Base-by-base conservation (phyloP, 2,797 vertebrate genomes). In the Lepilemur septentrionalis region DNA sequence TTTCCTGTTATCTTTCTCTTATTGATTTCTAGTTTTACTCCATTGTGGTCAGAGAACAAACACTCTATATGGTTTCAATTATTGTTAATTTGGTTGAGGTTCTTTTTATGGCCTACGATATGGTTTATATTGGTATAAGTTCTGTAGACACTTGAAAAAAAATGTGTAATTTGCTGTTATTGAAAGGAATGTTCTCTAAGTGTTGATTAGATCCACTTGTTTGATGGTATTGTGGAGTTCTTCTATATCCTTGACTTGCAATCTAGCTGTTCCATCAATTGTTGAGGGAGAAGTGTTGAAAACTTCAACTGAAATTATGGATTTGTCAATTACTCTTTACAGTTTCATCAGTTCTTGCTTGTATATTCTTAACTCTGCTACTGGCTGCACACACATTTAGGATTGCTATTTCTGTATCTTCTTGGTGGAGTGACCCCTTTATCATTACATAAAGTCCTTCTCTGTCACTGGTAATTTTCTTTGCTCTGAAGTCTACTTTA, bases 1-100 rank as follows among this genome's bases (percentile, higher is more conserved):
- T 90, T 80, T 52, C 17, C 32, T 50, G 25, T 63, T 75, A 18
- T 25, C 28, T 35, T 95, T 94, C 63, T 61, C 17, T 63, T 81
- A 50, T 2, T 38, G 55, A 85, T 59, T 94, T 92, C 38, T 46
- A 83, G 61, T 89, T 92, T 89, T 32, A 93, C 43, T 97, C n/a
- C n/a, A 43, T 30, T 59, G 22, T 70, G 59, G 7, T 82, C 13
- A 12, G 4, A 94, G 35, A 76, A 48, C 5, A 76, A 73, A 50
- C 48, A 61, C 30, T 69, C 35, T 61, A 25, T 55, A 61, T 91
- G 30, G 48, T 55, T 94, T 70, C 8, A 43, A 35, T 76, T 89
- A 78, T 69, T 91, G 82, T 89, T 57, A 78, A 46, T 43, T 57
- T 72, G 35, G 5, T 55, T 80, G 10, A 73, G 32, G 18, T 13